Percentiles rank a stretch among this genome's conserved stretches.
These are phyloP conservation scores for Trialeurodes vaporariorum DNA, from an alignment of 1,140 invertebrate genomes.

Conservation along the genomic window DNA sequence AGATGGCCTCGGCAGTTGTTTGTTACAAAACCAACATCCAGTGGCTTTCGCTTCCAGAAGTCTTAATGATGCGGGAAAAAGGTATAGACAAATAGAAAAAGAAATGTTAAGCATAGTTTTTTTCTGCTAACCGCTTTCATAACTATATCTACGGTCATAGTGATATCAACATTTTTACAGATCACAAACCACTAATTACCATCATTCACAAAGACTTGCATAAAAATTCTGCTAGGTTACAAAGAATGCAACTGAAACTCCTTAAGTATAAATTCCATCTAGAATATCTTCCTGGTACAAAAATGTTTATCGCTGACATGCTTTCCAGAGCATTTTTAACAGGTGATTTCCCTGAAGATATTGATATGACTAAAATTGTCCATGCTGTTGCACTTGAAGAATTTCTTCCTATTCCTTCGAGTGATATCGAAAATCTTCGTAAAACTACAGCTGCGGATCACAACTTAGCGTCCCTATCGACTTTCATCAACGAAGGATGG, in stretches of 20 bases:
- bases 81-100: slow-evolving; percentile 31
- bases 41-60: slow-evolving; percentile 31
- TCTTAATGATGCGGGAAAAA: slow-evolving; percentile 26
- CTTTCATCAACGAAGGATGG: slow-evolving; percentile 6
- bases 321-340: slow-evolving; percentile 24
- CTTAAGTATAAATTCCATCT: slow-evolving; percentile 30
- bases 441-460: slow-evolving; percentile 15
- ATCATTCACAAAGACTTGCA: slow-evolving; percentile 32
- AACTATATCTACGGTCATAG: slow-evolving; percentile 28
- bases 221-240: slow-evolving; percentile 32
- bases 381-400: slow-evolving; percentile 2
- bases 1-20: slow-evolving; percentile 22
- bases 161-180: slow-evolving; percentile 28
- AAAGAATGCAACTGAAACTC: slow-evolving; percentile 30
- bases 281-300: slow-evolving; percentile 25
- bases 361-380: background rate
- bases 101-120: slow-evolving; percentile 28
- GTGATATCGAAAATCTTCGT: slow-evolving; percentile 15
- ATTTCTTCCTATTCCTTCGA: slow-evolving; percentile 14
- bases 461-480: slow-evolving; percentile 16
- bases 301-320: slow-evolving; percentile 27
- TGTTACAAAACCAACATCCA: slow-evolving; percentile 28
- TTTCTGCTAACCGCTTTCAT: slow-evolving; percentile 26
- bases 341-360: background rate
- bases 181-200: slow-evolving; percentile 25